These are phyloP conservation scores for Tanypteryx hageni DNA, from an alignment of 2,888 invertebrate species.

Conservation along the genomic window DNA sequence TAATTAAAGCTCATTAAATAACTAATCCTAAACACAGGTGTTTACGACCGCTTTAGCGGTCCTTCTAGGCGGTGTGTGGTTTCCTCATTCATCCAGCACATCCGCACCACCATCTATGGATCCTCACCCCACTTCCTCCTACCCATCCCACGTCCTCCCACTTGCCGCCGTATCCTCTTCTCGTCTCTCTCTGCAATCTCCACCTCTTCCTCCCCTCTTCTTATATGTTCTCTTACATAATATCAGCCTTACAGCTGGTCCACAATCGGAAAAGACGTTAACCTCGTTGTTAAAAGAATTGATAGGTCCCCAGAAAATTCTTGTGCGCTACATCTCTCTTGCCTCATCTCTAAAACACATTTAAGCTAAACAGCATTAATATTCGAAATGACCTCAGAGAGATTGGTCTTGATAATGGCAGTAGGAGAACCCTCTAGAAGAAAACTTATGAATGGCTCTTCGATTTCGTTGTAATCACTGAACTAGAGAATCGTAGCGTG, in stretches of 20 bases:
- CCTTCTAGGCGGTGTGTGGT: not conserved
- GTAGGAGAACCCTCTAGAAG: too few species aligned
- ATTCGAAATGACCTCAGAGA: not conserved
- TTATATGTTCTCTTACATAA: not conserved
- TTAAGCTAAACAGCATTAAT: not conserved
- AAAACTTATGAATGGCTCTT: too few species aligned
- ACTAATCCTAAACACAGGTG: too few species aligned
- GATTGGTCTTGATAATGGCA: not conserved
- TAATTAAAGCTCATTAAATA: too few species aligned
- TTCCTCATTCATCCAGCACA: not conserved
- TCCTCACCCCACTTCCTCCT: not conserved
- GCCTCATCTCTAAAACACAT: too few species aligned
- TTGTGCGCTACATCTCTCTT: too few species aligned
- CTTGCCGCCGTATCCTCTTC: not conserved
- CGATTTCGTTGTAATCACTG: too few species aligned
- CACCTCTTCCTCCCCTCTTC: not conserved
- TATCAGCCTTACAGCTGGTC: not conserved
- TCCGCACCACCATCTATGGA: not conserved
- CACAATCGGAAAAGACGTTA: not conserved
- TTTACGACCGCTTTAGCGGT: too few species aligned
- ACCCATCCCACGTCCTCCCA: not conserved
- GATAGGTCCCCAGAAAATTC: not conserved
- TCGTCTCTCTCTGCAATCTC: not conserved
- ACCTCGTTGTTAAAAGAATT: slow-evolving; percentile 27
- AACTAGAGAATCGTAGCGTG: too few species aligned